Evolutionary conservation across 2,888 invertebrate genomes (phyloP), one percentile per base, ranked within the genome.

Genomic region (Drosophila formosana): DNA sequence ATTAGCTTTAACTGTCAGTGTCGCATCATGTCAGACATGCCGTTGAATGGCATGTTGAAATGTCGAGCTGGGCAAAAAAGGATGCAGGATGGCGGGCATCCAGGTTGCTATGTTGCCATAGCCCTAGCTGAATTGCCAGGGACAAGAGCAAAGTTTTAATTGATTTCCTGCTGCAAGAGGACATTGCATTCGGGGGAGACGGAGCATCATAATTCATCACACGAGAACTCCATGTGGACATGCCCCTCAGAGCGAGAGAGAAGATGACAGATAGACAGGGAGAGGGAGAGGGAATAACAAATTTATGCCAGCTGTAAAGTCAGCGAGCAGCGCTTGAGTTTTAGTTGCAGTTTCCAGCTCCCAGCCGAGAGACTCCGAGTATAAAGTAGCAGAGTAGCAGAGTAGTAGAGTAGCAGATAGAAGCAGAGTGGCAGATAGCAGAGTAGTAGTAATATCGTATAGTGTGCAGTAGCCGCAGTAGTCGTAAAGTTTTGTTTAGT

Each of bases 71-170:
- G 46, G 37, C n/a, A 37, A 37, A 37, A 37, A 34, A 34, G 4
- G 11, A 34, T 11, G 2, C 11, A 30, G n/a, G 66, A 75, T 64
- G 71, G 41, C 47, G 11, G n/a, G 4, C 37, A n/a, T 37, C n/a
- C 80, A 63, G 62, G 70, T 55, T 63, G 71, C 7, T 53, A 39
- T 18, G 70, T 51, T 63, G 71, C 7, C 57, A 32, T n/a, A 23
- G 58, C 8, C 51, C 46, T 13, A 7, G 37, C n/a, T 37, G 68
- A 47, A 56, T 56, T 52, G 65, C 25, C 65, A 52, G 13, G 39
- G 72, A 65, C 69, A 67, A 56, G 72, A 66, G 76, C 50, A 82
- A 84, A 84, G 75, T 84, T 84, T 88, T 84, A 84, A 84, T 84
- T 84, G 83, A 84, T 84, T 84, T 88, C 85, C 82, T 85, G 83